Conservation (phyloP, 2,888 invertebrate genomes). For the Leptinotarsa rubiginosa region DNA sequence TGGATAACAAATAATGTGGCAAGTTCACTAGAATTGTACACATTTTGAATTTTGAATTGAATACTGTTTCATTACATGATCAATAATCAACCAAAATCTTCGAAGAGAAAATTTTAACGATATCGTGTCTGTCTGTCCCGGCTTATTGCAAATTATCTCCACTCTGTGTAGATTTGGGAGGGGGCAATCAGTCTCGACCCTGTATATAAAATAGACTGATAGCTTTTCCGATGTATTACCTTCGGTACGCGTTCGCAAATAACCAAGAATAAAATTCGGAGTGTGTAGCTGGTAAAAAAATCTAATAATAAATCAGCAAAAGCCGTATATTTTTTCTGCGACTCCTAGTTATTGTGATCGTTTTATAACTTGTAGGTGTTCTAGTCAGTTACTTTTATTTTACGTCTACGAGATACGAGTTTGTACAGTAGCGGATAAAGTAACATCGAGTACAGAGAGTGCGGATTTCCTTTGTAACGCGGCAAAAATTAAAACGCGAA, state of each 20-base stretch:
- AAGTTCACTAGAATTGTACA: no score
- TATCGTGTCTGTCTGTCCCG: no score
- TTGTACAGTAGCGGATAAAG: conserved; percentile 17
- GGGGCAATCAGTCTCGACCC: conserved; percentile 16
- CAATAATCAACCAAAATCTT: no score
- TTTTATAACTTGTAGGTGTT: conserved; percentile 20
- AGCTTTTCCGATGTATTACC: conserved; percentile 15
- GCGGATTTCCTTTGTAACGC: neutral
- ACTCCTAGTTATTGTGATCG: conserved; percentile 12
- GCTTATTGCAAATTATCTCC: neutral
- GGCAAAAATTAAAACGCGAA: neutral
- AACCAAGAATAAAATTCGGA: conserved; percentile 5
- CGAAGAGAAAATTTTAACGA: no score
- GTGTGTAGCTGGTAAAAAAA: conserved; percentile 8
- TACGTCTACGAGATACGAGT: conserved; percentile 7
- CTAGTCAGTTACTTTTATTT: neutral
- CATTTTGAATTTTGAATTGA: no score
- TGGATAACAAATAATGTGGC: no score
- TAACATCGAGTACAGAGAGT: conserved; percentile 20
- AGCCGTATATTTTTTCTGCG: conserved; percentile 12
- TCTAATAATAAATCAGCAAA: conserved; percentile 26
- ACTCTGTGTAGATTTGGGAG: conserved; percentile 1
- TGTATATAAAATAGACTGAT: conserved; percentile 26
- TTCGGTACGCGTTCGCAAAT: neutral
- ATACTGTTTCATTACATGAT: no score